Conservation (phyloP, 2,888 invertebrate genomes). For the Chironomus tentans region DNA sequence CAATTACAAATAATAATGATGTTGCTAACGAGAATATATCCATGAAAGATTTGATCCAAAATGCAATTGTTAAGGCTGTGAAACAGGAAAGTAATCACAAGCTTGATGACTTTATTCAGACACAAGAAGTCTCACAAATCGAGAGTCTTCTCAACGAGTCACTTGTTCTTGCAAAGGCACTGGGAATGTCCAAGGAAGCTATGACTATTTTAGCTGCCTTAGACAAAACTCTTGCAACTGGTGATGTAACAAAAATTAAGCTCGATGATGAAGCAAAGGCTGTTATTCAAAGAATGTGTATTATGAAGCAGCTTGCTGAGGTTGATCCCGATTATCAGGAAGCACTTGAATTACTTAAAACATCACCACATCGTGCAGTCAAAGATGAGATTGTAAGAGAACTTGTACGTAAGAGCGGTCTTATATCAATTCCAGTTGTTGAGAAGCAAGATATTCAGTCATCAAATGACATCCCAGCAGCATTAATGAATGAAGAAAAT, state of each 20-base stretch:
- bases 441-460: conserved; percentile 49
- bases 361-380: conserved; percentile 57
- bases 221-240: conserved; percentile 45
- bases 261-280: conserved; percentile 14
- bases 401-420: conserved; percentile 63
- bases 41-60: conserved; percentile 55
- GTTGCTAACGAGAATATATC: conserved; percentile 35
- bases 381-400: conserved; percentile 60
- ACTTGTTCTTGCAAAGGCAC: conserved; percentile 56
- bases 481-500: conserved; percentile 57
- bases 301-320: conserved; percentile 63
- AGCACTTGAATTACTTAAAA: conserved; percentile 53
- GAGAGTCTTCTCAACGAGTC: conserved; percentile 52
- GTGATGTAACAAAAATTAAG: conserved; percentile 37
- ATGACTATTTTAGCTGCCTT: background rate
- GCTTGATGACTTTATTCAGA: conserved; percentile 30
- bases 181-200: conserved; percentile 46
- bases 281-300: conserved; percentile 37
- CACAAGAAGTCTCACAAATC: conserved; percentile 30
- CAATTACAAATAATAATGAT: conserved; percentile 52
- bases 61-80: conserved; percentile 56
- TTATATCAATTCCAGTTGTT: conserved; percentile 57
- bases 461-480: conserved; percentile 61
- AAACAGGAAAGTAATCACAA: conserved; percentile 49
- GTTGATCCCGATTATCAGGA: conserved; percentile 52